Conservation (phyloP, 2,888 invertebrate species). For the Omphaloscelis lunosa region DNA sequence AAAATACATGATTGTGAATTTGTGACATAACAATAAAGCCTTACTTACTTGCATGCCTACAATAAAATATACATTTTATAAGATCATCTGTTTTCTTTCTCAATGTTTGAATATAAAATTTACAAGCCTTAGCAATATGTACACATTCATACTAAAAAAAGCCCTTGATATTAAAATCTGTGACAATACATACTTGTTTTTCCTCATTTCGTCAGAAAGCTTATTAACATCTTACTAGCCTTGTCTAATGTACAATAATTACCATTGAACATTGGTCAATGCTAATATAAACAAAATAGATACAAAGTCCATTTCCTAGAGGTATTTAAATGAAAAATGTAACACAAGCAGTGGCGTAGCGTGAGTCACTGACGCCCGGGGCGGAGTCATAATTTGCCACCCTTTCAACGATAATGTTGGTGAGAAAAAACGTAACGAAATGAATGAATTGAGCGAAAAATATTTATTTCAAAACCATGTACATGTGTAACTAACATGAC, state of each 20-base stretch:
- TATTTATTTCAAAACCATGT: no score
- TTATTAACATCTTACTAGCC: slow-evolving; percentile 12
- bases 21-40: not conserved
- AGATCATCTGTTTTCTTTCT: not conserved
- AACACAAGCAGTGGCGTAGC: no score
- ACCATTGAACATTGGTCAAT: slow-evolving; percentile 35
- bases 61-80: not conserved
- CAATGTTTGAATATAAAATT: not conserved
- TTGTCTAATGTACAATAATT: slow-evolving; percentile 28
- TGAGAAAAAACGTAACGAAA: no score
- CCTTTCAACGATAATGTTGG: no score
- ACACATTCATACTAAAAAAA: slow-evolving; percentile 4
- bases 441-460: no score
- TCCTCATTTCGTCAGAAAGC: slow-evolving; percentile 11
- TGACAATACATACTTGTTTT: not conserved
- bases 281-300: not conserved
- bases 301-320: slow-evolving; percentile 35
- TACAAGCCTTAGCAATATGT: not conserved
- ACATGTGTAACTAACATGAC: no score
- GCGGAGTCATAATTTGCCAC: no score
- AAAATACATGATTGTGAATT: not conserved
- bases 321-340: slow-evolving; percentile 5
- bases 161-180: not conserved
- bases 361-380: no score
- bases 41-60: slow-evolving; percentile 11